phyloP scores from a whole-genome alignment of 2,797 vertebrate species.

The Dendrocincla tyrannina region DNA sequence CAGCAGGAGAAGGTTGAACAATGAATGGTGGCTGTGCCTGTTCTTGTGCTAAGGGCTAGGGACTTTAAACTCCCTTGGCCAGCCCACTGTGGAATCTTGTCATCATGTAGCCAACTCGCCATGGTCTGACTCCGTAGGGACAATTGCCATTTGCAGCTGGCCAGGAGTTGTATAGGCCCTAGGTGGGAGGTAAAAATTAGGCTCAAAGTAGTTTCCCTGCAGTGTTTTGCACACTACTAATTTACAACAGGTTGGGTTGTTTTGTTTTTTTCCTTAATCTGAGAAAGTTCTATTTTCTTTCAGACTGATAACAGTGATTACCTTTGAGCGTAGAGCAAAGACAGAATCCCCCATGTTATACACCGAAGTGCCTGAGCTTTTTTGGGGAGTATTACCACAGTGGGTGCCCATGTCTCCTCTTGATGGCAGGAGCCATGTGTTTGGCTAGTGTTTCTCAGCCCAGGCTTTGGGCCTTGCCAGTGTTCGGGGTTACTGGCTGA shows the following conservation, averaged over 20 bases:
- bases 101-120: background rate
- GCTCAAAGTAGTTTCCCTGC: slow-evolving; percentile 3
- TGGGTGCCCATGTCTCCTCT: background rate
- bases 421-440: background rate
- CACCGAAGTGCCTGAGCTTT: background rate
- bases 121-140: background rate
- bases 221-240: background rate
- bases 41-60: slow-evolving; percentile 1
- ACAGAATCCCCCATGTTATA: background rate
- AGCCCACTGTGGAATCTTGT: background rate
- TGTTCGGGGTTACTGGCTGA: background rate
- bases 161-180: background rate
- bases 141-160: background rate
- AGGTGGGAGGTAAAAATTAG: background rate
- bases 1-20: background rate
- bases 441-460: accelerated
- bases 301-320: background rate
- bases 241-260: background rate
- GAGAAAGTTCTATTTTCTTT: background rate
- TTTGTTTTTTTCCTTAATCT: background rate
- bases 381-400: background rate
- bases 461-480: background rate
- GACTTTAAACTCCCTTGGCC: background rate
- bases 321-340: background rate
- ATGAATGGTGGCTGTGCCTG: background rate